Percentiles rank a stretch among this genome's conserved stretches.
These are phyloP conservation scores for Cecidostiba fungosa DNA, from an alignment of 2,888 invertebrate species.

Conservation along the genomic window DNA sequence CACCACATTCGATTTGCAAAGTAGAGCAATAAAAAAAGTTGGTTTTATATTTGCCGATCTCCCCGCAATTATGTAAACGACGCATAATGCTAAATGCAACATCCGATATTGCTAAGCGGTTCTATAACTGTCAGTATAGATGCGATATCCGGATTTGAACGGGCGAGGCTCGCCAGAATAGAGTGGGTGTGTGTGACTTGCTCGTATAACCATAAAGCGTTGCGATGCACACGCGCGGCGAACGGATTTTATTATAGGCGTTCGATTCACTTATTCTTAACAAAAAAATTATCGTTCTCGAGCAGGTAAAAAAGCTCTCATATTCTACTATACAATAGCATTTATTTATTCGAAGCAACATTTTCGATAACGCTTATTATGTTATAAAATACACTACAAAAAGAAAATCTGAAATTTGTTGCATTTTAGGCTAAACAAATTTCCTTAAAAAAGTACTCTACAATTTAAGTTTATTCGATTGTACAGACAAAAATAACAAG, in stretches of 20 bases:
- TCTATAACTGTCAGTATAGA: conserved; percentile 37
- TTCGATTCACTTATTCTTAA: not conserved
- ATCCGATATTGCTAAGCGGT: conserved; percentile 29
- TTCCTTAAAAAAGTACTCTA: no score
- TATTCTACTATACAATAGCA: no score
- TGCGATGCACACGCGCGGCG: not conserved
- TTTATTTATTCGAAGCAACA: no score
- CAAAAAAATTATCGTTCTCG: not conserved
- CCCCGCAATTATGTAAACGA: conserved; percentile 35
- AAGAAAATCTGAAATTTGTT: no score
- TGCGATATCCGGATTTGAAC: conserved; percentile 41
- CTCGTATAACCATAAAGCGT: not conserved
- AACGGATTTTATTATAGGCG: not conserved
- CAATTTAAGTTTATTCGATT: no score
- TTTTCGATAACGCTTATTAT: no score
- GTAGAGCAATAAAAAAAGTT: conserved; percentile 23
- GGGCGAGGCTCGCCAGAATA: conserved; percentile 41
- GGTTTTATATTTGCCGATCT: conserved; percentile 18
- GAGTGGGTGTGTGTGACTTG: conserved; percentile 58
- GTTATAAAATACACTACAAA: no score
- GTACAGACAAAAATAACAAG: no score
- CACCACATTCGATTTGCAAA: not conserved
- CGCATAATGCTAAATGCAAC: conserved; percentile 41
- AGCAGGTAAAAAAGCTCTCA: not conserved
- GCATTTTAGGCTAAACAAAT: no score